Percentiles rank a stretch among this genome's conserved stretches.
phyloP scores from a whole-genome alignment of 2,888 invertebrate genomes.

The Busseola fusca region DNA sequence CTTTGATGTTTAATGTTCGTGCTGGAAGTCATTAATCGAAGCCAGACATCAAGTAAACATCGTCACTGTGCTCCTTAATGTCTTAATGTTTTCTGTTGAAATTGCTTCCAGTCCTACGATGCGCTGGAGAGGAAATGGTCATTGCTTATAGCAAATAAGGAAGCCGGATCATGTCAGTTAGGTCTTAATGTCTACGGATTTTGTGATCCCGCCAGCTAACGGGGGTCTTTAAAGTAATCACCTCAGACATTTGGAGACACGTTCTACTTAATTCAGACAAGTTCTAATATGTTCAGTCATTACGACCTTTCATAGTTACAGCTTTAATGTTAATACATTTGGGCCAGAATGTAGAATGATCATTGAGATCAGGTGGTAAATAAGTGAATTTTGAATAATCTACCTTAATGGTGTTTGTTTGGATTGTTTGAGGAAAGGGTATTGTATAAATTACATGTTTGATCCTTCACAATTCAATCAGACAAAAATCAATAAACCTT shows the following conservation, averaged over 20 bases:
- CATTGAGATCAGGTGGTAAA: conserved; percentile 61
- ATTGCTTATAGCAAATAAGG: conserved; percentile 70
- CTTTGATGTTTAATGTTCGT: conserved; percentile 53
- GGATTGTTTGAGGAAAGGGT: conserved; percentile 29
- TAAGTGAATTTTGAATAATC: conserved; percentile 53
- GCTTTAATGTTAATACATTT: conserved; percentile 60
- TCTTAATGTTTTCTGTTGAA: conserved; percentile 58
- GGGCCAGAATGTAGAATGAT: conserved; percentile 54
- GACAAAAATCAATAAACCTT: conserved; percentile 2
- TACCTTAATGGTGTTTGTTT: conserved; percentile 42
- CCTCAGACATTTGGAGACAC: conserved; percentile 67
- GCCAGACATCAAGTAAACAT: conserved; percentile 48
- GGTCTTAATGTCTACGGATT: conserved; percentile 68
- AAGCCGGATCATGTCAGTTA: conserved; percentile 66
- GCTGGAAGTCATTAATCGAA: conserved; percentile 52
- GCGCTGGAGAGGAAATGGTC: conserved; percentile 58
- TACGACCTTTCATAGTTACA: conserved; percentile 64
- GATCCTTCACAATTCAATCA: conserved; percentile 12
- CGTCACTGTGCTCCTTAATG: conserved; percentile 55
- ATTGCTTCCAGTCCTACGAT: conserved; percentile 54
- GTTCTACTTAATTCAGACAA: conserved; percentile 70
- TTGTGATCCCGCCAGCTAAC: conserved; percentile 70
- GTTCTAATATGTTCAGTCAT: conserved; percentile 71
- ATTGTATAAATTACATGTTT: conserved; percentile 27
- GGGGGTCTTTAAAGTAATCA: conserved; percentile 70